Conservation (phyloP, 2,888 invertebrate species). For the Eulithis prunata region DNA sequence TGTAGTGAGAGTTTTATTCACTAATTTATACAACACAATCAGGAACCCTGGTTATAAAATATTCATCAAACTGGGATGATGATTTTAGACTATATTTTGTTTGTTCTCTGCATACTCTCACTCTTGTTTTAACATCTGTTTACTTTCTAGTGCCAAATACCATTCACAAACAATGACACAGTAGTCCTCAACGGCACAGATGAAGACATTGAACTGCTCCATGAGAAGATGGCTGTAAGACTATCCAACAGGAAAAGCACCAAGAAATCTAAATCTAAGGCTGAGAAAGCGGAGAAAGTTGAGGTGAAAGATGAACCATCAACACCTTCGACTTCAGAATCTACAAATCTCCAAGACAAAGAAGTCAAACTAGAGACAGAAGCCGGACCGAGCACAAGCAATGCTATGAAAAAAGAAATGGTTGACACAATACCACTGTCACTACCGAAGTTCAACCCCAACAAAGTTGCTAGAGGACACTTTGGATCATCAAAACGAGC, state of each 20-base stretch:
- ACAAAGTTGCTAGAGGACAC: slow-evolving; percentile 71
- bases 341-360: slow-evolving; percentile 47
- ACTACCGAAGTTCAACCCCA: slow-evolving; percentile 75
- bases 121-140: not conserved
- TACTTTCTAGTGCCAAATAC: slow-evolving; percentile 88
- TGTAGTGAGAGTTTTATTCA: too few species aligned
- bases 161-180: slow-evolving; percentile 91
- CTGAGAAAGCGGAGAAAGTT: slow-evolving; percentile 55
- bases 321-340: slow-evolving; percentile 42
- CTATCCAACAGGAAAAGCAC: slow-evolving; percentile 87
- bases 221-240: slow-evolving; percentile 86
- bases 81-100: not conserved
- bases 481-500: slow-evolving; percentile 76
- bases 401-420: slow-evolving; percentile 68
- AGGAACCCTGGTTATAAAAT: too few species aligned
- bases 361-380: slow-evolving; percentile 69
- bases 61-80: not conserved
- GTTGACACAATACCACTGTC: slow-evolving; percentile 77
- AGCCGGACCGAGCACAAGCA: slow-evolving; percentile 61
- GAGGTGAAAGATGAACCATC: slow-evolving; percentile 54
- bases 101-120: not conserved
- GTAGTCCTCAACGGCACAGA: slow-evolving; percentile 94
- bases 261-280: slow-evolving; percentile 84
- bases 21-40: too few species aligned
- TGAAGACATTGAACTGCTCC: slow-evolving; percentile 88